phyloP scores from a whole-genome alignment of 1,140 invertebrate species.

The Drosophila pachea region DNA sequence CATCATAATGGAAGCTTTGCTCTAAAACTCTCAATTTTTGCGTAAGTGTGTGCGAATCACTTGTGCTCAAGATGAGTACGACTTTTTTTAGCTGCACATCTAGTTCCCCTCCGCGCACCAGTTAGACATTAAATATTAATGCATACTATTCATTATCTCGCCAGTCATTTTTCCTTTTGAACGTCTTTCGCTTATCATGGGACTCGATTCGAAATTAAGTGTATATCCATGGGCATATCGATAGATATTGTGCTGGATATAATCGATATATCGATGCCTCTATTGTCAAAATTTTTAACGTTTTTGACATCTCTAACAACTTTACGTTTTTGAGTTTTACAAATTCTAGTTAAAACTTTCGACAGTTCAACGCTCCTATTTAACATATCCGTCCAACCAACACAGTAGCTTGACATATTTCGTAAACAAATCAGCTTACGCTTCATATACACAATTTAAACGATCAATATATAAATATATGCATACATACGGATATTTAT shows the following conservation, averaged over 20 bases:
- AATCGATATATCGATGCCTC: constrained; percentile 40
- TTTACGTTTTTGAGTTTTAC: constrained; percentile 40
- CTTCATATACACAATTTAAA: neutral
- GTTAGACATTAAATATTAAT: neutral
- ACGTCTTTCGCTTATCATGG: neutral
- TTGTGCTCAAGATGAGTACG: neutral
- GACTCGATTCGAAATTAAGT: neutral
- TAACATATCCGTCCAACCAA: constrained; percentile 27
- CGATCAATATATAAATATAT: constrained; percentile 10
- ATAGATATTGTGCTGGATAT: constrained; percentile 4
- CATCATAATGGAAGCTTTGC: constrained; percentile 18
- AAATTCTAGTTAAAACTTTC: constrained; percentile 38
- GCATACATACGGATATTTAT: constrained; percentile 30
- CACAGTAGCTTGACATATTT: constrained; percentile 25
- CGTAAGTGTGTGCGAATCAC: neutral
- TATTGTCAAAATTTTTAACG: constrained; percentile 33
- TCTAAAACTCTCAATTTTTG: constrained; percentile 10
- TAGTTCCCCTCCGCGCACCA: neutral
- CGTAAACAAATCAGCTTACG: neutral
- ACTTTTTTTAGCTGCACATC: neutral
- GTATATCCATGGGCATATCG: constrained; percentile 6
- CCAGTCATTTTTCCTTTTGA: constrained; percentile 12
- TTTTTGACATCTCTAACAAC: constrained; percentile 38
- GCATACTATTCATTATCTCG: neutral
- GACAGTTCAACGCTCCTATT: constrained; percentile 25